Base-by-base conservation (phyloP, 2,888 invertebrate genomes). In the Leucania comma region DNA sequence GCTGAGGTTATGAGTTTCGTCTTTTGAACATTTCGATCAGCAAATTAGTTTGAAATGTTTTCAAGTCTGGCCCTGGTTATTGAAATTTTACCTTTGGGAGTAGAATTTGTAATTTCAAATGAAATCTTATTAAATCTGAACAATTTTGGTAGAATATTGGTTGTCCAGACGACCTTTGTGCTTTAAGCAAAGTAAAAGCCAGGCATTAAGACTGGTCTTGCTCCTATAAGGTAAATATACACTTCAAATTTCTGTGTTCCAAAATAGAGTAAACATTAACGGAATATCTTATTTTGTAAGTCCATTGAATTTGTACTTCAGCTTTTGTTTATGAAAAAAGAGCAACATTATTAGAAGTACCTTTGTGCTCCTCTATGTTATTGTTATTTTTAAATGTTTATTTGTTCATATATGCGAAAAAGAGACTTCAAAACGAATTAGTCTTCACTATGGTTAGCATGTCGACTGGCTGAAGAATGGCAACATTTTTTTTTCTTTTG, bases 31-130 rank as follows among this genome's bases (percentile, higher is more conserved):
- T 76, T 61, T 64, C 50, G 50, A 64, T 69, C 26, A 10, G 3
- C 20, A 64, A 77, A 76, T 80, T 69, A 61, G 60, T 80, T 60
- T 53, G 68, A 54, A 77, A 81, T 48, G 14, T 14, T 77, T 53
- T 60, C 14, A 46, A 68, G 60, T 81, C 56, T 81, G 29, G 53
- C 12, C 14, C 1, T 63, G 42, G 20, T 56, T 76, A 80, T 76
- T 61, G 77, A 76, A 80, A 69, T 64, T 77, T 80, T 35, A 64
- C 60, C 42, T 64, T 64, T 53, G 24, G 32, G 24, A 61, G 42
- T 57, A 48, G 29, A 38, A 63, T 48, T 48, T 50, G 61, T 62
- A 68, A 61, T 76, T 77, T 60, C 14, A 9, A 61, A 54, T 68
- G 48, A 24, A 46, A 17, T 14, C 54, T 48, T 66, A 74, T 81